Evolutionary conservation across 2,888 invertebrate species (phyloP).

Genomic region (Anarsia innoxiella): DNA sequence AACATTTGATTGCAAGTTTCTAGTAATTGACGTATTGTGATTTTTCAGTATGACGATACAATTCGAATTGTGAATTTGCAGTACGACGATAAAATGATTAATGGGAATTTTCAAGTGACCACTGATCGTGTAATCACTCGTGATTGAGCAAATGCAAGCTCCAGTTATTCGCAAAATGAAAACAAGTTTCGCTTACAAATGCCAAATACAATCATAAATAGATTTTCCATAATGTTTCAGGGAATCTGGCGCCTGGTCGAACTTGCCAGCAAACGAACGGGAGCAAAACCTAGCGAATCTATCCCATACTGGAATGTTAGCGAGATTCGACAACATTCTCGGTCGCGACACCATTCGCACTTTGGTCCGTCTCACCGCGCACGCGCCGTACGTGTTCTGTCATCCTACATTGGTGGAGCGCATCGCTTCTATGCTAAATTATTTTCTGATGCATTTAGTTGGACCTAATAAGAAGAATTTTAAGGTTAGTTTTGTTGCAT

Average conservation of each 20-base stretch:
- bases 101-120: no score
- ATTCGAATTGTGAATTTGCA: no score
- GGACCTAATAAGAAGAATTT: constrained; percentile 94
- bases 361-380: constrained; percentile 83
- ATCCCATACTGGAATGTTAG: constrained; percentile 86
- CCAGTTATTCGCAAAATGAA: no score
- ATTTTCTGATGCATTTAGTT: constrained; percentile 91
- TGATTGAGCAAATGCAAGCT: no score
- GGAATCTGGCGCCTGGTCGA: constrained; percentile 84
- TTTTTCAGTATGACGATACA: no score
- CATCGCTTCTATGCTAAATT: constrained; percentile 96
- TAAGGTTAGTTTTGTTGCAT: constrained; percentile 76
- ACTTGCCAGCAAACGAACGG: constrained; percentile 80
- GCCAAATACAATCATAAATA: no score
- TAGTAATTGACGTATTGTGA: no score
- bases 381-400: constrained; percentile 88
- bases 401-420: constrained; percentile 94
- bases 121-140: no score
- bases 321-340: constrained; percentile 93
- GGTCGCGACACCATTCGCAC: constrained; percentile 91
- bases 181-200: no score
- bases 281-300: constrained; percentile 83
- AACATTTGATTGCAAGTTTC: no score
- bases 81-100: no score
- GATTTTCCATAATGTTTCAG: no score